These are phyloP conservation scores for Hippocampus zosterae DNA, from an alignment of 2,113 vertebrate genomes.

Conservation along the genomic window DNA sequence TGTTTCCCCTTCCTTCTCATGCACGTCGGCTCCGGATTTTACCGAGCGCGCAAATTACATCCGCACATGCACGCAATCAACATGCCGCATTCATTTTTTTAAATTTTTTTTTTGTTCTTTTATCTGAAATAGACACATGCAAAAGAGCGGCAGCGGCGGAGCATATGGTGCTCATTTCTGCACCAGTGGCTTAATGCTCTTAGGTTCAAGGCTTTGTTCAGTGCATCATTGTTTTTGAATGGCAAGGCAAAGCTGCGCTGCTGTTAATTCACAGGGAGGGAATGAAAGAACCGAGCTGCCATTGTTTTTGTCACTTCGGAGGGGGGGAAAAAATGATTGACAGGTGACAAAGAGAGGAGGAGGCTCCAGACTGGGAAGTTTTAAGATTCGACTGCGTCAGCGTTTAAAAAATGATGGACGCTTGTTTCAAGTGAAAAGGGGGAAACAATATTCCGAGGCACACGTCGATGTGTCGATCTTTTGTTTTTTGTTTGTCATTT, in stretches of 20 bases:
- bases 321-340: slow-evolving; percentile 20
- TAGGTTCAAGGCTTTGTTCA: slow-evolving; percentile 57
- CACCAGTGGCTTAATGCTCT: slow-evolving; percentile 56
- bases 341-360: slow-evolving; percentile 6
- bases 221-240: slow-evolving; percentile 58
- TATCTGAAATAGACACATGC: slow-evolving; percentile 45
- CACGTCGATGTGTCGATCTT: no score
- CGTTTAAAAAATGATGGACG: not conserved
- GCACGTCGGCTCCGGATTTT: slow-evolving; percentile 13
- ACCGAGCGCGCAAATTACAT: not conserved
- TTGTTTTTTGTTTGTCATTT: no score
- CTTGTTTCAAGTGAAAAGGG: no score
- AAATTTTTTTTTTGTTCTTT: slow-evolving; percentile 3
- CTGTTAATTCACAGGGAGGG: slow-evolving; percentile 26
- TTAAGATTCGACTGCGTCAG: not conserved
- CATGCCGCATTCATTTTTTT: slow-evolving; percentile 12
- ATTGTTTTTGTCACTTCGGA: slow-evolving; percentile 50
- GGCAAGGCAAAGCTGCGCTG: slow-evolving; percentile 44
- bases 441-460: no score
- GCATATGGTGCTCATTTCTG: slow-evolving; percentile 55
- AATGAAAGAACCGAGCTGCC: slow-evolving; percentile 50
- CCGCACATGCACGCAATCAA: slow-evolving; percentile 29
- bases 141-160: slow-evolving; percentile 21
- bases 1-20: slow-evolving; percentile 6
- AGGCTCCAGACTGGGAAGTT: not conserved